Evolutionary conservation across 2,888 invertebrate genomes (phyloP).

Genomic region (Cheilosia soror): DNA sequence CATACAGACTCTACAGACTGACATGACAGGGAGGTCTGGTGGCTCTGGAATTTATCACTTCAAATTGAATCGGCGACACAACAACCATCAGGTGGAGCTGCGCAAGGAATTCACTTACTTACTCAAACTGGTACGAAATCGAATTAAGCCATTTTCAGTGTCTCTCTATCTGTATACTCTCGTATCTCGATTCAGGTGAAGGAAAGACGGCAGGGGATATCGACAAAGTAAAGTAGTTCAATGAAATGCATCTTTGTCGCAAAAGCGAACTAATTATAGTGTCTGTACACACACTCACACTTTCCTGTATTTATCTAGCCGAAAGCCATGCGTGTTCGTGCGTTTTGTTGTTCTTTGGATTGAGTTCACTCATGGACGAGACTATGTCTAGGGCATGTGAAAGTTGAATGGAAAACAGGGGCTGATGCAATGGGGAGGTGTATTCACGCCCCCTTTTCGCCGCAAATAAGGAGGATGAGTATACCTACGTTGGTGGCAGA

Average conservation of each 20-base stretch:
- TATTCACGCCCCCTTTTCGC: not conserved
- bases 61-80: constrained; percentile 62
- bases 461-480: constrained; percentile 9
- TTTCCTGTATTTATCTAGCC: not conserved
- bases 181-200: constrained; percentile 7
- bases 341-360: constrained; percentile 25
- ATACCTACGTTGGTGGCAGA: not conserved
- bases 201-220: constrained; percentile 36
- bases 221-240: constrained; percentile 60
- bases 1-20: not conserved
- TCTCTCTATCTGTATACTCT: not conserved
- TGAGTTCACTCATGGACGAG: constrained; percentile 30
- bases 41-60: constrained; percentile 53
- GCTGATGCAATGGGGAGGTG: not conserved
- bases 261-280: constrained; percentile 50
- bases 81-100: constrained; percentile 61
- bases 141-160: constrained; percentile 45
- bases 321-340: constrained; percentile 22
- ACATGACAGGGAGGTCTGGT: constrained; percentile 33
- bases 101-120: constrained; percentile 14
- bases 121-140: constrained; percentile 46
- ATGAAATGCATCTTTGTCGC: constrained; percentile 49
- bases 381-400: constrained; percentile 55
- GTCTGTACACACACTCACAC: constrained; percentile 8
- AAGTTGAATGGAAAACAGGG: constrained; percentile 33